Base-by-base conservation (phyloP, 2,113 vertebrate species). In the Mustela nigripes region DNA sequence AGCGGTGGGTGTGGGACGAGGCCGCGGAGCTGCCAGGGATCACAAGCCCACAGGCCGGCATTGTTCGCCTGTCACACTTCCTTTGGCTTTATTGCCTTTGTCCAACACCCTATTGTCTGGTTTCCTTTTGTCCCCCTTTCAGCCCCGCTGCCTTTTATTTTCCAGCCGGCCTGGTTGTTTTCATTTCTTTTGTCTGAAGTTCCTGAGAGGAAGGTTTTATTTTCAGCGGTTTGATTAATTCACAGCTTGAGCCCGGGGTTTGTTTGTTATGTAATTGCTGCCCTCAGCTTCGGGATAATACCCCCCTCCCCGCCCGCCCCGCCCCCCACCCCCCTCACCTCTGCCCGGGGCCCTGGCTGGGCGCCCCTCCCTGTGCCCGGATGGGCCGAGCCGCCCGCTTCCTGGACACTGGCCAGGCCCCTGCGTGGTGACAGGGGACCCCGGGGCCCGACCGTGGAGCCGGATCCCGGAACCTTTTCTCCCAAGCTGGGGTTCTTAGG, bases 31-130 rank as follows among this genome's bases (percentile, higher is more conserved):
- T 10, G 67, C 97, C 96, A 97, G 98, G 99, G 99, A 99, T 99
- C 99, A 98, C 99, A 99, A 99, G 99, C 98, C 95, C 97, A 99
- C 99, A 99, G 99, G 98, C 98, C 99, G 97, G 98, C 99, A 99
- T 99, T 99, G 99, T 99, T 99, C 99, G 98, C 99, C 99, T 98
- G 99, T 99, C 99, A 99, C 98, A 99, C 99, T 99, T 99, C 99
- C 99, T 99, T 99, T 99, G 99, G 98, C 99, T 99, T 99, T 99
- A 99, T 99, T 99, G 99, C 99, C 99, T 99, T 99, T 99, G 99
- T 99, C 99, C 99, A 98, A 98, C 99, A 99, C 99, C 99, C 99
- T 98, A 99, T 99, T 99, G 99, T 99, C 99, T 99, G 98, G 99
- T 98, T 99, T 99, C 99, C 99, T 99, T 99, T 99, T 99, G 99